Conservation (phyloP, 2,797 vertebrate genomes). For the Fistularia commersonii region DNA sequence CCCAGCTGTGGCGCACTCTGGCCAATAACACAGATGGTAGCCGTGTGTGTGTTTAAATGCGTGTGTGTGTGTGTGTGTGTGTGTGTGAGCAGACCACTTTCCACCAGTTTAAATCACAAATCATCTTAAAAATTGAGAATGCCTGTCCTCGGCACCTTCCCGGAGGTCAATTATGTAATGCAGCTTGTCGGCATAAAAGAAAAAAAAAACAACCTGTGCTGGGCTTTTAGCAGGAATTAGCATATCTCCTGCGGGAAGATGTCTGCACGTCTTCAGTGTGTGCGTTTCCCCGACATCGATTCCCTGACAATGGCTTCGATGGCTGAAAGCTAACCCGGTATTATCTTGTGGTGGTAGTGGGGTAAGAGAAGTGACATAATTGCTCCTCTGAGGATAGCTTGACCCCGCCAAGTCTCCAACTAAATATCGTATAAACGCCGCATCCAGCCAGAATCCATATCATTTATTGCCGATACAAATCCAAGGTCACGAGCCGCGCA, state of each 20-base stretch:
- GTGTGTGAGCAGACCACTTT: conserved; percentile 22
- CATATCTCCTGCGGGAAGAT: conserved; percentile 2
- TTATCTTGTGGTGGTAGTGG: no score
- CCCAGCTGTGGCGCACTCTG: conserved; percentile 59
- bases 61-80: conserved; percentile 6
- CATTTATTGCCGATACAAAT: no score
- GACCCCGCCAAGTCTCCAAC: conserved; percentile 1
- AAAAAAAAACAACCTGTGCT: no score
- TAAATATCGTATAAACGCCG: no score
- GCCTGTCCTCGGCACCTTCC: conserved; percentile 10
- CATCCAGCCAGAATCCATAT: no score
- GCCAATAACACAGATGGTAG: conserved; percentile 62
- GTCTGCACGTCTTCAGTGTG: no score
- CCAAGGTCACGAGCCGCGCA: no score
- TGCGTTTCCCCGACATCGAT: no score
- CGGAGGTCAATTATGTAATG: conserved; percentile 31
- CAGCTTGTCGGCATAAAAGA: conserved; percentile 11
- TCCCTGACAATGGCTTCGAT: conserved; percentile 4
- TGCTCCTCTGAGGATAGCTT: conserved; percentile 4
- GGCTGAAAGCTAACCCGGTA: conserved; percentile 2
- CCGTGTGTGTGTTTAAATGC: conserved; percentile 13
- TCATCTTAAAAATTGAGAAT: conserved; percentile 55
- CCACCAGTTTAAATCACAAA: conserved; percentile 49
- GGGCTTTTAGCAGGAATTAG: conserved; percentile 8
- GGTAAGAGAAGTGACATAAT: background rate